Evolutionary conservation across 1,140 invertebrate genomes (phyloP).

Genomic region (Brachionus sp.): DNA sequence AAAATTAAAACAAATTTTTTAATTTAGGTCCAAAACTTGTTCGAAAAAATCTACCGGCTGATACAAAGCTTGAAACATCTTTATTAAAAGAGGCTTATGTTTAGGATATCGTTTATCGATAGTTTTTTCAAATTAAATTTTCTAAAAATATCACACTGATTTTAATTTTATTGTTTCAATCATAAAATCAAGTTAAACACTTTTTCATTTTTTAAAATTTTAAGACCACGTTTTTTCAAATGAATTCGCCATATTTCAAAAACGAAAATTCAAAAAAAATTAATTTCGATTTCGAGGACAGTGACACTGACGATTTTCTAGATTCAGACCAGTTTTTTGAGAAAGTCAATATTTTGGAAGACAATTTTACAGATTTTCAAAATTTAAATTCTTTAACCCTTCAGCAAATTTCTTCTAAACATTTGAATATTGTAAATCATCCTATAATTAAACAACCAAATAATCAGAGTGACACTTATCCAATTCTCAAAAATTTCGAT

Average conservation of each 20-base stretch:
- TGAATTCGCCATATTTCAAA: background rate
- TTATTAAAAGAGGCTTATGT: too few relatives aligned
- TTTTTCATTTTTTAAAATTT: too few relatives aligned
- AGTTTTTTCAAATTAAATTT: too few relatives aligned
- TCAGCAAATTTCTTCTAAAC: background rate
- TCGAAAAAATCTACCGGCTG: too few relatives aligned
- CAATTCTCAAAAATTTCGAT: slow-evolving; percentile 29
- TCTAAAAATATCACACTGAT: too few relatives aligned
- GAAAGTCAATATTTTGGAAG: background rate
- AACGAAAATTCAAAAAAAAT: background rate
- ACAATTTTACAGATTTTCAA: background rate
- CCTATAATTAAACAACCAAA: background rate
- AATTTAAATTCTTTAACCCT: background rate
- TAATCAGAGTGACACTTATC: background rate
- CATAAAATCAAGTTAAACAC: too few relatives aligned
- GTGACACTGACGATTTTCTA: background rate
- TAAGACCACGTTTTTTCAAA: background rate
- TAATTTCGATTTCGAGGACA: background rate
- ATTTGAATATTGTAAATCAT: background rate
- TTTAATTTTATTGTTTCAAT: too few relatives aligned
- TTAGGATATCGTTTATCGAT: too few relatives aligned
- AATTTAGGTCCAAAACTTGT: too few relatives aligned
- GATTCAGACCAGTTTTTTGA: background rate
- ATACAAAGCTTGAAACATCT: too few relatives aligned
- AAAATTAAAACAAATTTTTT: too few relatives aligned